Evolutionary conservation across 2,113 vertebrate genomes (phyloP), one percentile per base, ranked within the genome.

Genomic region (Miniopterus natalensis): DNA sequence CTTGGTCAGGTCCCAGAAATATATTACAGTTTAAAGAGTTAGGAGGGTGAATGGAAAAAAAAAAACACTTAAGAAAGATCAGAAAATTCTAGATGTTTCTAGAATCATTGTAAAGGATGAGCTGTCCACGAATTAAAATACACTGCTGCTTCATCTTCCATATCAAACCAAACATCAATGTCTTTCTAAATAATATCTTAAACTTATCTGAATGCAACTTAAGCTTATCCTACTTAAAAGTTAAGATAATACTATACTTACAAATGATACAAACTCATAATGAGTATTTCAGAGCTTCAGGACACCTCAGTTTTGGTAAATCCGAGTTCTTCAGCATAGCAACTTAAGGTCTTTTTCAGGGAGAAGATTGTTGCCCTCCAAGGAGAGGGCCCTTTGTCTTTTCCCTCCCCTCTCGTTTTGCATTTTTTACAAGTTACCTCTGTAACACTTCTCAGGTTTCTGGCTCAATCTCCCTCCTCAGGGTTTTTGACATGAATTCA

Each of bases 21-120:
- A 75, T 29, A 78, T 84, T 95, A 15, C 23, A 40, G 14, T 63
- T 87, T 87, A 94, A 84, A 68, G 40, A 86, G 23, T 77, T 14
- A 84, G 57, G 7, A 8, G 42, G 18, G 6, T 45, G 18, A 70
- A 42, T 57, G 18, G 8, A 21, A 81, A 87, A 87, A 87, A 87
- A 36, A 95, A 31, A 27, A 31, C 23, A 40, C 31, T 9, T 74
- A 11, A 29, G 31, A 85, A 77, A 91, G 20, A 55, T 36, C 31
- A 45, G 18, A 20, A 92, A 71, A 77, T n/a, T n/a, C 42, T 74
- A 96, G 20, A 23, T 14, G 71, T 75, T 27, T 77, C 65, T 25
- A 57, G 74, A 65, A 91, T 63, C 49, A 63, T 23, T 61, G 51
- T 36, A 36, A 36, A 36, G 36, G 36, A 36, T 36, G 36, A 36